Evolutionary conservation across 2,888 invertebrate genomes (phyloP).

Genomic region (Ceramica pisi): DNA sequence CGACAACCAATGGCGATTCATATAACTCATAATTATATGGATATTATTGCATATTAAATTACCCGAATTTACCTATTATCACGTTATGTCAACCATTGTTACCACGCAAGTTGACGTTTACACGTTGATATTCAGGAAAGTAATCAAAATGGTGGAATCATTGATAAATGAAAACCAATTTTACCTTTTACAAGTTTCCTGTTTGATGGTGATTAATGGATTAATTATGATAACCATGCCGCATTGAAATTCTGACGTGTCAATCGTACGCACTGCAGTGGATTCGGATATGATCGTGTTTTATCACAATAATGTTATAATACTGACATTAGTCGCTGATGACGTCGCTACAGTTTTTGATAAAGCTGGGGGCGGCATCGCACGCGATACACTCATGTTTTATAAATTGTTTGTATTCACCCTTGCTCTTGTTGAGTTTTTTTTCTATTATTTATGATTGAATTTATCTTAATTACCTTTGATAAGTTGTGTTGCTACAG

Average conservation of each 20-base stretch:
- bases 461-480: constrained; percentile 60
- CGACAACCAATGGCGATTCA: constrained; percentile 12
- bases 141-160: constrained; percentile 11
- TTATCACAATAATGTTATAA: constrained; percentile 35
- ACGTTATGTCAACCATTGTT: constrained; percentile 25
- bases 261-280: constrained; percentile 30
- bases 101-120: constrained; percentile 17
- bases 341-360: constrained; percentile 41
- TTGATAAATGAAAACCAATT: constrained; percentile 24
- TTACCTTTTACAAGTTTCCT: constrained; percentile 23
- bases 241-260: constrained; percentile 38
- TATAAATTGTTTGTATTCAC: constrained; percentile 34
- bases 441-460: constrained; percentile 44
- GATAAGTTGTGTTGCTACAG: constrained; percentile 40
- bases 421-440: constrained; percentile 40
- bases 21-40: constrained; percentile 37
- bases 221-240: constrained; percentile 46
- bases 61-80: constrained; percentile 22
- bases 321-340: constrained; percentile 29
- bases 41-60: constrained; percentile 52
- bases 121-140: constrained; percentile 6
- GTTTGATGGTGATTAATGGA: constrained; percentile 24
- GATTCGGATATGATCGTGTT: constrained; percentile 14
- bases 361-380: constrained; percentile 54
- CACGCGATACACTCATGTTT: constrained; percentile 41